These are phyloP conservation scores for Drosophila arizonae DNA, from an alignment of 1,140 invertebrate species.

Conservation along the genomic window DNA sequence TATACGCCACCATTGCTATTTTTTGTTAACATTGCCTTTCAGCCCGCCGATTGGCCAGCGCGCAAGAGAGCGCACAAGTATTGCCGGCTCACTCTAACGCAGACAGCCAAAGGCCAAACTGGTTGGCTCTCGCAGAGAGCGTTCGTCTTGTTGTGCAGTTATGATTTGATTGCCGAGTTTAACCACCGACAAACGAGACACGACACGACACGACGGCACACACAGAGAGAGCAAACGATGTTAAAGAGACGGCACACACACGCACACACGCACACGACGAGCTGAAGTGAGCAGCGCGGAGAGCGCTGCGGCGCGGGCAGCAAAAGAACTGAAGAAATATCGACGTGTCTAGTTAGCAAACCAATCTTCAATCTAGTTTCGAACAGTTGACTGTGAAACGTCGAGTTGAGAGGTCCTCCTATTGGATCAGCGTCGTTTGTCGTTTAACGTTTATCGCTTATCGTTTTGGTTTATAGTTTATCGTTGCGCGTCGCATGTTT, in stretches of 20 bases:
- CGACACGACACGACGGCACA: conserved; percentile 41
- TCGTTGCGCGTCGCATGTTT: conserved; percentile 29
- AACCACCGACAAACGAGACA: conserved; percentile 80
- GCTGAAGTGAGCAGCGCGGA: conserved; percentile 34
- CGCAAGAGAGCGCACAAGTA: conserved; percentile 37
- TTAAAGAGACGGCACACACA: conserved; percentile 52
- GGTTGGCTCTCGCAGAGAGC: conserved; percentile 54
- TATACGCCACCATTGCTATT: conserved; percentile 82
- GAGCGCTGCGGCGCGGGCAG: conserved; percentile 53
- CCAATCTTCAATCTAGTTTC: conserved; percentile 83
- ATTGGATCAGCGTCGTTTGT: conserved; percentile 70
- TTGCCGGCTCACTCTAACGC: conserved; percentile 21
- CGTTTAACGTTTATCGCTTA: conserved; percentile 37
- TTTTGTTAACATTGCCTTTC: conserved; percentile 54
- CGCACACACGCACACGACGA: conserved; percentile 8
- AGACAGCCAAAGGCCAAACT: conserved; percentile 32
- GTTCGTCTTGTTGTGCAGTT: conserved; percentile 61
- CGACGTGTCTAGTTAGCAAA: conserved; percentile 83
- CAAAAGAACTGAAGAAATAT: conserved; percentile 82
- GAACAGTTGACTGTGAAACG: conserved; percentile 82
- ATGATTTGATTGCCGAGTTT: conserved; percentile 81
- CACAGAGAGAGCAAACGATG: conserved; percentile 53
- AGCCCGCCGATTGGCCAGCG: conserved; percentile 61
- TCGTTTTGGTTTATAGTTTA: conserved; percentile 37
- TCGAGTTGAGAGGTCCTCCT: conserved; percentile 81